Percentiles rank a stretch among this genome's conserved stretches.
These are phyloP conservation scores for Horisme vitalbata DNA, from an alignment of 2,888 invertebrate species.

Conservation along the genomic window DNA sequence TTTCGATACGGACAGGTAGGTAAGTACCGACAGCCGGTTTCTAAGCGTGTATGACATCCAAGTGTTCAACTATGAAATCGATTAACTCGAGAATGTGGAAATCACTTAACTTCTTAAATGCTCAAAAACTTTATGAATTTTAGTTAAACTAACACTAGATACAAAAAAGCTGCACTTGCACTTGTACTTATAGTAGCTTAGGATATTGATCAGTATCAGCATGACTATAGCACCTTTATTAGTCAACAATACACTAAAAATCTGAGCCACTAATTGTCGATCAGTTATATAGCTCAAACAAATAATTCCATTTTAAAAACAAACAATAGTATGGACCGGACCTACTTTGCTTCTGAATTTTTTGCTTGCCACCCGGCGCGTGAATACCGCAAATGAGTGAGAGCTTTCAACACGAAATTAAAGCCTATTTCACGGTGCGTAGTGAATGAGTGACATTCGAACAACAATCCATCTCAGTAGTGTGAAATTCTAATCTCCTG, in stretches of 20 bases:
- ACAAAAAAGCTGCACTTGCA: no score
- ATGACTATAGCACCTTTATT: no score
- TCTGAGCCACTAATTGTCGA: no score
- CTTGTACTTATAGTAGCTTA: no score
- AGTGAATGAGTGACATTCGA: constrained; percentile 41
- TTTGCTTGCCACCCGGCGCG: constrained; percentile 48
- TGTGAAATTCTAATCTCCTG: constrained; percentile 54
- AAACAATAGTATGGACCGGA: no score
- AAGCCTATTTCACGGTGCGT: constrained; percentile 34
- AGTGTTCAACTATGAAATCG: constrained; percentile 17
- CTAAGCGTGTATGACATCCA: constrained; percentile 4
- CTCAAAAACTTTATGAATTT: background rate
- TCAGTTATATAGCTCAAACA: no score
- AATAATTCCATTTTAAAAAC: constrained; percentile 45
- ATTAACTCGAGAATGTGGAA: constrained; percentile 16
- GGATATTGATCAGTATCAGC: no score
- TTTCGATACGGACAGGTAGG: background rate
- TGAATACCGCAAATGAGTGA: constrained; percentile 51
- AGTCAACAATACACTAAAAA: no score
- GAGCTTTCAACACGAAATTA: constrained; percentile 55
- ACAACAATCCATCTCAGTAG: constrained; percentile 32
- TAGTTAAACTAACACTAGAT: background rate
- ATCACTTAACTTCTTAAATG: constrained; percentile 3
- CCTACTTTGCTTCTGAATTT: constrained; percentile 57
- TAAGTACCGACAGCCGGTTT: constrained; percentile 11